Percentiles rank a stretch among this genome's conserved stretches.
These are phyloP conservation scores for Pentamera pediparva DNA, from an alignment of 53 echinoderm and acorn worm genomes.

Conservation along the genomic window DNA sequence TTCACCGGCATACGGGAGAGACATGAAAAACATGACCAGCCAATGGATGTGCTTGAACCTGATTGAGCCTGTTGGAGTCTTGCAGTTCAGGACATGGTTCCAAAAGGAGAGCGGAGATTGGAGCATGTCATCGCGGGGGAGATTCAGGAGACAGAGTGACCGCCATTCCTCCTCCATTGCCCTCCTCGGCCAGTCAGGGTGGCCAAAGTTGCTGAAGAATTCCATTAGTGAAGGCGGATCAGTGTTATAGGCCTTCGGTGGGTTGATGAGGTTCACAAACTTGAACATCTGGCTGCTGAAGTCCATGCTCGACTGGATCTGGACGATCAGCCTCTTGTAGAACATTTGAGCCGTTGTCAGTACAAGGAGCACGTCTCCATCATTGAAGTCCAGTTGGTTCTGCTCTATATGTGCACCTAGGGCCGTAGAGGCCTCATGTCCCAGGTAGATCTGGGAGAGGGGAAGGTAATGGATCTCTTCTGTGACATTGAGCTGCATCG, in stretches of 20 bases:
- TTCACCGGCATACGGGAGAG: background rate
- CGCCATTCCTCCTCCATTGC: constrained; percentile 20
- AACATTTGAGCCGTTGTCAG: constrained; percentile 1
- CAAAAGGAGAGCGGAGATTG: constrained; percentile 1
- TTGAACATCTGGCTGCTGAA: background rate
- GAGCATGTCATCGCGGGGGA: constrained; percentile 4
- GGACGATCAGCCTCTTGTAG: constrained; percentile 6
- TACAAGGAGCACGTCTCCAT: constrained; percentile 2
- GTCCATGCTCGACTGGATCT: constrained; percentile 12
- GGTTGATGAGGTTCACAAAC: constrained; percentile 10
- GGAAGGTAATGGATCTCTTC: background rate
- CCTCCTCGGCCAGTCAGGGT: constrained; percentile 15
- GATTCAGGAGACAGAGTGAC: constrained; percentile 1
- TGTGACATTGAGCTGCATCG: background rate
- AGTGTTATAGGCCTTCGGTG: constrained; percentile 4
- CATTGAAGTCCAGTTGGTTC: background rate
- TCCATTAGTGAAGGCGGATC: constrained; percentile 9
- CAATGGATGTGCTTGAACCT: constrained; percentile 1
- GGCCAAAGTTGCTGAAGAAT: constrained; percentile 11
- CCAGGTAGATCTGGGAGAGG: constrained; percentile 4
- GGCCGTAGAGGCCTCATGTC: background rate
- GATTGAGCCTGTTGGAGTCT: constrained; percentile 7
- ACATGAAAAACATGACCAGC: constrained; percentile 2
- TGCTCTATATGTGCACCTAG: constrained; percentile 4
- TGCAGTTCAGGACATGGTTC: constrained; percentile 1